Evolutionary conservation across 2,888 invertebrate genomes (phyloP).

Genomic region (Laspeyria flexula): DNA sequence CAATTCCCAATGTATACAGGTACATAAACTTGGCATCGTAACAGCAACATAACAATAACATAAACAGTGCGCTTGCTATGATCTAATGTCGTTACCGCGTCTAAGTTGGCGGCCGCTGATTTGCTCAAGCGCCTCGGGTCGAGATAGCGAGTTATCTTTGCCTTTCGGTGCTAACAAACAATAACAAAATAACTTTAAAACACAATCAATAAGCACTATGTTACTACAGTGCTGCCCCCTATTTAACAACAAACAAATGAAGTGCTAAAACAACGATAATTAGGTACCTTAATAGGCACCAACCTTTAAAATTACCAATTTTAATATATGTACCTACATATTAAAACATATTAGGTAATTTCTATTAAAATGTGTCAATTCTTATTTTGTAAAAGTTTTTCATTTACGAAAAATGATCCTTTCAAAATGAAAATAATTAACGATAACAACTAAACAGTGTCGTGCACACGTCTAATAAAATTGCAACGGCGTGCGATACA

Average conservation of each 20-base stretch:
- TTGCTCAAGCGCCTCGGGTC: slow-evolving; percentile 81
- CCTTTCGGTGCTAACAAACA: slow-evolving; percentile 81
- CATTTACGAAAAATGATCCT: no score
- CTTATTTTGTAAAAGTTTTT: no score
- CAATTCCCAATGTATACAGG: slow-evolving; percentile 28
- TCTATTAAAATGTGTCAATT: no score
- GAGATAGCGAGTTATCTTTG: slow-evolving; percentile 82
- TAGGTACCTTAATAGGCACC: no score
- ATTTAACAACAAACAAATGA: no score
- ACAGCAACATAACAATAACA: slow-evolving; percentile 56
- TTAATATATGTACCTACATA: no score
- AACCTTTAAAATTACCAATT: no score
- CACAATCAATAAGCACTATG: slow-evolving; percentile 1
- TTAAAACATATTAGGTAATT: no score
- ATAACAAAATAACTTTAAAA: slow-evolving; percentile 51
- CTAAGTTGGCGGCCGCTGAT: slow-evolving; percentile 75
- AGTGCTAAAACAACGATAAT: neutral
- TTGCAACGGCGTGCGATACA: slow-evolving; percentile 58
- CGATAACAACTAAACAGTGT: slow-evolving; percentile 19
- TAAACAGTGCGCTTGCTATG: slow-evolving; percentile 66
- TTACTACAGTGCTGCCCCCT: neutral
- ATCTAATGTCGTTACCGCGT: slow-evolving; percentile 72
- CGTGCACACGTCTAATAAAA: slow-evolving; percentile 43
- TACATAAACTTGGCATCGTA: slow-evolving; percentile 36
- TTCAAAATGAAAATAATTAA: neutral